These are phyloP conservation scores for Melieria omissa DNA, from an alignment of 2,888 invertebrate species.

Conservation along the genomic window DNA sequence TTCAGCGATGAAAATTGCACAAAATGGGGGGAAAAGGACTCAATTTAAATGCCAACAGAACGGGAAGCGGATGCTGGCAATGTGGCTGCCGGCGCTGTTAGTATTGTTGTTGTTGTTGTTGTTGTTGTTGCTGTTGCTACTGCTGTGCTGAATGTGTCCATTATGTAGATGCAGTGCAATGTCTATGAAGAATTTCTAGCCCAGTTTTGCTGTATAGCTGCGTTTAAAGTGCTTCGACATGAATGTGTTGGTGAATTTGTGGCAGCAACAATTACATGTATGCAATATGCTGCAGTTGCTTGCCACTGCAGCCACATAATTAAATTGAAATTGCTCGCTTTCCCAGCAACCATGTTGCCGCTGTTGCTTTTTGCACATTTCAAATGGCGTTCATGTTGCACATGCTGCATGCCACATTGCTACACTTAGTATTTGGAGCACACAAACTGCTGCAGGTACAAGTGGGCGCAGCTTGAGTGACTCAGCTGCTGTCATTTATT, in stretches of 20 bases:
- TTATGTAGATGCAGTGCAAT: background rate
- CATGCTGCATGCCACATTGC: background rate
- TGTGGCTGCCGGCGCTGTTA: conserved; percentile 40
- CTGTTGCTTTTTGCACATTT: background rate
- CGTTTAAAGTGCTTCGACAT: too few species aligned
- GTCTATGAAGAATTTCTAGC: too few species aligned
- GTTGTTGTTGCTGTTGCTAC: conserved; percentile 18
- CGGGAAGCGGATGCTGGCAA: conserved; percentile 39
- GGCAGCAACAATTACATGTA: conserved; percentile 23
- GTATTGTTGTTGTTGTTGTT: conserved; percentile 20
- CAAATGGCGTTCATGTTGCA: background rate
- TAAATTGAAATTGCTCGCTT: conserved; percentile 30
- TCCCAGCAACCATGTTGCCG: background rate
- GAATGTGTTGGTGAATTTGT: background rate
- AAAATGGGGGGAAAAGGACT: conserved; percentile 23
- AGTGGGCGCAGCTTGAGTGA: too few species aligned
- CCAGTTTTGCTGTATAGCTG: too few species aligned
- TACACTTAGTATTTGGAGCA: too few species aligned
- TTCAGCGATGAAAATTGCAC: conserved; percentile 40
- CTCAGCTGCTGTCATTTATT: background rate
- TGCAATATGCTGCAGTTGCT: conserved; percentile 40
- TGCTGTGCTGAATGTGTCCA: background rate
- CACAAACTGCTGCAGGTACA: too few species aligned
- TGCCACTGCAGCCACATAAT: conserved; percentile 28
- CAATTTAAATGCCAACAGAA: conserved; percentile 41